These are phyloP conservation scores for Darevskia nairensis DNA, from an alignment of 2,797 vertebrate species.

Conservation along the genomic window DNA sequence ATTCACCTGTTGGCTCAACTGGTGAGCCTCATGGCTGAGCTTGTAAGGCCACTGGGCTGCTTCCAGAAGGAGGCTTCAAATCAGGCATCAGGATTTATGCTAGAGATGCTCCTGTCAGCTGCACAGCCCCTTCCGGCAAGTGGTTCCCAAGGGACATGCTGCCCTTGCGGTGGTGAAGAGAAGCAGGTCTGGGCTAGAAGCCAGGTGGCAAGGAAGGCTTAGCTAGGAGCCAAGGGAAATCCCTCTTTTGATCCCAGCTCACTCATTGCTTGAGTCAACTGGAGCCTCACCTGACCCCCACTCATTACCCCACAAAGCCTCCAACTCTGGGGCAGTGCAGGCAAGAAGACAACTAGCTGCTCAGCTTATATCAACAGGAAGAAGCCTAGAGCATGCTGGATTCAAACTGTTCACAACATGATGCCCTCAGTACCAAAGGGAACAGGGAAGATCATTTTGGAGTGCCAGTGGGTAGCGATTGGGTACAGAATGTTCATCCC, in stretches of 20 bases:
- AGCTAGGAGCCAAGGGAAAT: constrained; percentile 32
- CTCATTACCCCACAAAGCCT: neutral
- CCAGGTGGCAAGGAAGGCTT: constrained; percentile 20
- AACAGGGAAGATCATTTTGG: constrained; percentile 26
- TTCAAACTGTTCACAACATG: neutral
- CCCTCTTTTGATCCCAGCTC: constrained; percentile 13
- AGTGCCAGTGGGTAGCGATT: neutral
- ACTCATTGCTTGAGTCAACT: neutral
- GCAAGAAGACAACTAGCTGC: neutral
- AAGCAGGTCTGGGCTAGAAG: constrained; percentile 10
- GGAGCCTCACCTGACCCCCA: constrained; percentile 15
- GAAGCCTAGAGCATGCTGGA: neutral
- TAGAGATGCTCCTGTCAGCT: constrained; percentile 23
- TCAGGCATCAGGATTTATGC: constrained; percentile 16
- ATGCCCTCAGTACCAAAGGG: neutral
- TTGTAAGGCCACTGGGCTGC: neutral
- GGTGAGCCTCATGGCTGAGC: neutral
- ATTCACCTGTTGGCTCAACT: constrained; percentile 13
- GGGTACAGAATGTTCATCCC: neutral
- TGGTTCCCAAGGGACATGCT: constrained; percentile 21
- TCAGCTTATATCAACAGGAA: neutral
- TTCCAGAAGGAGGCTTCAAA: constrained; percentile 26
- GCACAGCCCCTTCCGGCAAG: constrained; percentile 16
- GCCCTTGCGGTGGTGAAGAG: constrained; percentile 15
- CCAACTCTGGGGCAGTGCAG: neutral